phyloP scores from a whole-genome alignment of 2,888 invertebrate genomes.

The Drosophila bunnanda region DNA sequence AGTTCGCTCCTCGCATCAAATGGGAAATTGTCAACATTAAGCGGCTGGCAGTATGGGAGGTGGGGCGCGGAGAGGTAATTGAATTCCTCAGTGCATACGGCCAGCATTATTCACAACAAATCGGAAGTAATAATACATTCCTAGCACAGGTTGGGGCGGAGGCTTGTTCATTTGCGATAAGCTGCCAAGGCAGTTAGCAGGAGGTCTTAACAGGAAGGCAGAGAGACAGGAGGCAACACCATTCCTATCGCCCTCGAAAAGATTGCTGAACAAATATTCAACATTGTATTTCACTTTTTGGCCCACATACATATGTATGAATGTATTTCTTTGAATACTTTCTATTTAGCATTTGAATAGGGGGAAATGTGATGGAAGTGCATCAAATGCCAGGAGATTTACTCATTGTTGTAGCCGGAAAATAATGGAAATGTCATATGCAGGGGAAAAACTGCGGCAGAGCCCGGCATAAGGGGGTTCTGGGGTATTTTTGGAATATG shows the following conservation, averaged over 20 bases:
- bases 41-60: constrained; percentile 63
- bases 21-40: constrained; percentile 80
- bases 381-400: constrained; percentile 40
- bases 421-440: constrained; percentile 64
- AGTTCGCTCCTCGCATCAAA: constrained; percentile 61
- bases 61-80: constrained; percentile 60
- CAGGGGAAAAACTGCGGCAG: constrained; percentile 23
- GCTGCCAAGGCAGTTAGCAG: constrained; percentile 29
- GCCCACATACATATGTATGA: constrained; percentile 4
- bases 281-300: constrained; percentile 1
- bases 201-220: constrained; percentile 19
- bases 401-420: constrained; percentile 15
- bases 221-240: not conserved
- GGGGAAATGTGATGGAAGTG: constrained; percentile 42
- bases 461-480: not conserved
- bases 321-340: constrained; percentile 17
- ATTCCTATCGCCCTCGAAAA: constrained; percentile 3
- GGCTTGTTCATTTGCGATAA: constrained; percentile 60
- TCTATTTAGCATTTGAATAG: constrained; percentile 34
- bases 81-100: constrained; percentile 73
- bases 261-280: constrained; percentile 37
- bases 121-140: constrained; percentile 74
- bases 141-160: constrained; percentile 12
- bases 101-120: constrained; percentile 75
- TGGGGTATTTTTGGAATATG: constrained; percentile 1